Percentiles rank a stretch among this genome's conserved stretches.
phyloP scores from a whole-genome alignment of 2,888 invertebrate species.

The Gortyna flavago region DNA sequence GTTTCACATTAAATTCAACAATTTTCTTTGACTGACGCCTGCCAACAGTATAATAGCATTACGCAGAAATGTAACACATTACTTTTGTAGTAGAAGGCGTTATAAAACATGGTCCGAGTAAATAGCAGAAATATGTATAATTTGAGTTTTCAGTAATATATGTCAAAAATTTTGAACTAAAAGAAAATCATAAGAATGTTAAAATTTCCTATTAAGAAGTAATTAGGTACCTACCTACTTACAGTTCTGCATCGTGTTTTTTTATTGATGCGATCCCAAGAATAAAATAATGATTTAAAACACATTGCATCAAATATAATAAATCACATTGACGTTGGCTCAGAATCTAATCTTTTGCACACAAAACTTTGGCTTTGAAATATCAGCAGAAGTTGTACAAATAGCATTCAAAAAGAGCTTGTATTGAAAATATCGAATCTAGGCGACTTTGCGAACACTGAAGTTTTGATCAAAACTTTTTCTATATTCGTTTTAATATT shows the following conservation, averaged over 20 bases:
- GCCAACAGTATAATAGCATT: slow-evolving; percentile 3
- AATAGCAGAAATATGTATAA: neutral
- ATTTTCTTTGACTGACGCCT: too few relatives aligned
- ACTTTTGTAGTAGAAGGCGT: slow-evolving; percentile 1
- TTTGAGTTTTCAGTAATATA: neutral
- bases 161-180: neutral
- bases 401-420: slow-evolving; percentile 76
- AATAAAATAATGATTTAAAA: slow-evolving; percentile 59
- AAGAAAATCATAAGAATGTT: neutral
- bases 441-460: slow-evolving; percentile 71
- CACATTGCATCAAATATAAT: slow-evolving; percentile 63
- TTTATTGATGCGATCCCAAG: slow-evolving; percentile 54
- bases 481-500: slow-evolving; percentile 64
- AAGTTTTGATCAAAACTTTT: slow-evolving; percentile 75
- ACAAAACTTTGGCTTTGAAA: slow-evolving; percentile 77
- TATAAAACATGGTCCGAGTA: neutral
- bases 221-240: neutral
- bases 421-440: slow-evolving; percentile 80
- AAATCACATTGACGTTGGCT: slow-evolving; percentile 74
- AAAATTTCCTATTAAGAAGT: neutral
- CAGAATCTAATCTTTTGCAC: slow-evolving; percentile 72
- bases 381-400: slow-evolving; percentile 78
- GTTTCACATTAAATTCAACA: too few relatives aligned
- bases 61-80: slow-evolving; percentile 1
- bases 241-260: neutral